These are phyloP conservation scores for Acipenser transmontanus DNA, from an alignment of 2,797 vertebrate genomes.

Conservation along the genomic window DNA sequence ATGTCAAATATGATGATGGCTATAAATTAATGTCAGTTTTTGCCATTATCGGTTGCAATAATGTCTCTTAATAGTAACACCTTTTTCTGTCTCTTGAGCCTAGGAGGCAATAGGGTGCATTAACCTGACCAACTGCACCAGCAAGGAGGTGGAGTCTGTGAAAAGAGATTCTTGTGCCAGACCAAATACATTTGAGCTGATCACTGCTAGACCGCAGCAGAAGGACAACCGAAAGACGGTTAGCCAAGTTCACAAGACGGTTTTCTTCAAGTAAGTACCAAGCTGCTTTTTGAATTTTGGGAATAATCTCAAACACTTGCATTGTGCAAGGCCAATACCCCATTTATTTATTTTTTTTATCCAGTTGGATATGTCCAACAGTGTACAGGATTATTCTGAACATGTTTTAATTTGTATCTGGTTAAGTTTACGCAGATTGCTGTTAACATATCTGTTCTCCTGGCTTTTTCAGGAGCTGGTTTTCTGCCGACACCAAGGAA, in stretches of 20 bases:
- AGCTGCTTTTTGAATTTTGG: too few relatives aligned
- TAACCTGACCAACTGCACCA: constrained; percentile 45
- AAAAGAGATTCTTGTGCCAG: constrained; percentile 63
- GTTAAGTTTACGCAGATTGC: too few relatives aligned
- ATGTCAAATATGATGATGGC: too few relatives aligned
- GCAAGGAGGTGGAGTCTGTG: constrained; percentile 49
- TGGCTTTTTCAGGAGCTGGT: constrained; percentile 56
- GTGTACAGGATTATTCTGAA: too few relatives aligned
- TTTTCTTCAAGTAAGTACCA: constrained; percentile 28
- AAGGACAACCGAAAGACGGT: constrained; percentile 34
- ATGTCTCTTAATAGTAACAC: neutral
- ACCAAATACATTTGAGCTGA: constrained; percentile 69
- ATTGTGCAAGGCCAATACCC: too few relatives aligned
- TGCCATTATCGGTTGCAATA: neutral
- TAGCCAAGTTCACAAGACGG: constrained; percentile 42
- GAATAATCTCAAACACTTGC: too few relatives aligned
- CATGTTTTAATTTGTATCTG: too few relatives aligned
- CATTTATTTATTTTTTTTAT: too few relatives aligned
- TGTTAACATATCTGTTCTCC: too few relatives aligned
- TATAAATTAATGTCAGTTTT: neutral
- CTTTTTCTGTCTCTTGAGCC: neutral
- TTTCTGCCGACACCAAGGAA: constrained; percentile 66
- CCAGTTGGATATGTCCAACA: too few relatives aligned
- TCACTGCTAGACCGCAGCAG: constrained; percentile 36
- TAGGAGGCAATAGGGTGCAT: constrained; percentile 61